Percentiles rank a stretch among this genome's conserved stretches.
phyloP scores from a whole-genome alignment of 2,113 vertebrate species.

The Carassius gibelio region DNA sequence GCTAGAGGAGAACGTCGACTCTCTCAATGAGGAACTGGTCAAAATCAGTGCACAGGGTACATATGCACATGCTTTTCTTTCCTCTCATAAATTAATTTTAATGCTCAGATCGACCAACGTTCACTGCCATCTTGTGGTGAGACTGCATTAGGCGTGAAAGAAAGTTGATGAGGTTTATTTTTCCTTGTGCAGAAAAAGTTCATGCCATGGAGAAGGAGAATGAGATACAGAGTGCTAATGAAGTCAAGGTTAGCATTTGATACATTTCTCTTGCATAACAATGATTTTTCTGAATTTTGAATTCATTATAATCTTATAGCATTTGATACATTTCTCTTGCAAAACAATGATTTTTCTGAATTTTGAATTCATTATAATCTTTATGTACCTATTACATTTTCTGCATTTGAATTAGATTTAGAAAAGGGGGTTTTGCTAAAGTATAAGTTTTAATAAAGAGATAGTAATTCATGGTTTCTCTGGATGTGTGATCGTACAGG shows the following conservation, averaged over 20 bases:
- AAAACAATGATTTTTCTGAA: too few species aligned
- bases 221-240: constrained; percentile 92
- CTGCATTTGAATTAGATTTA: not conserved
- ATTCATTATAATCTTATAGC: too few species aligned
- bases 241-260: constrained; percentile 84
- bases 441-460: not conserved
- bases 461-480: constrained; percentile 39
- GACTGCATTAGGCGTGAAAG: not conserved
- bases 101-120: not conserved
- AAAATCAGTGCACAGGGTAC: constrained; percentile 89
- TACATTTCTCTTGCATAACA: too few species aligned
- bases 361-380: too few species aligned
- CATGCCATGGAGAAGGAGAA: constrained; percentile 94
- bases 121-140: constrained; percentile 25
- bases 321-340: too few species aligned
- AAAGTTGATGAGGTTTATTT: not conserved
- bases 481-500: constrained; percentile 70
- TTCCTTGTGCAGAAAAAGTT: constrained; percentile 82
- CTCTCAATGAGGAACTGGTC: constrained; percentile 91
- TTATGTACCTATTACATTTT: too few species aligned
- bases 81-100: not conserved
- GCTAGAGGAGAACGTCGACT: constrained; percentile 92
- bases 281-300: too few species aligned
- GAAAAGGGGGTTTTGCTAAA: not conserved
- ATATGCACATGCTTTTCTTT: not conserved